Conservation (phyloP, 1,140 invertebrate genomes). For the Apis dorsata region DNA sequence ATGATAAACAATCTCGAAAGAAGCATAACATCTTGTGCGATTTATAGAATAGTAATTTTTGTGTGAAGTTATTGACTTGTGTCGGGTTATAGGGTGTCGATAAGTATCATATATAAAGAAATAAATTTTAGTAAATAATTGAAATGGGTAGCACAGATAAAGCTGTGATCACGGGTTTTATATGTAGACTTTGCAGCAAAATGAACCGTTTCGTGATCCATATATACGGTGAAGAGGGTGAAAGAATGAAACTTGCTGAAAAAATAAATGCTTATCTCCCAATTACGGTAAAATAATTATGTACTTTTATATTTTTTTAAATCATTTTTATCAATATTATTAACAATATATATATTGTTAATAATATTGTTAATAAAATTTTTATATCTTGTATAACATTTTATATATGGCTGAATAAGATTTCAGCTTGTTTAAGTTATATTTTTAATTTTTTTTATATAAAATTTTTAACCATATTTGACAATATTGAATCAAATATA, state of each 20-base stretch:
- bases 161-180: slow-evolving; percentile 88
- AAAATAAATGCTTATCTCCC: slow-evolving; percentile 89
- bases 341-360: too few relatives aligned
- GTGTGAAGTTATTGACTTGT: slow-evolving; percentile 28
- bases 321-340: not conserved
- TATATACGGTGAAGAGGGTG: slow-evolving; percentile 88
- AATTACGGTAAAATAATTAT: slow-evolving; percentile 83
- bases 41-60: slow-evolving; percentile 32
- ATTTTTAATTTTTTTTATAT: not conserved
- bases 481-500: not conserved
- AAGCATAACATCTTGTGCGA: slow-evolving; percentile 42
- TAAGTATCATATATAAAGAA: slow-evolving; percentile 13
- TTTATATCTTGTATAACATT: not conserved
- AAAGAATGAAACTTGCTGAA: slow-evolving; percentile 85
- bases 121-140: slow-evolving; percentile 20
- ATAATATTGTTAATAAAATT: not conserved
- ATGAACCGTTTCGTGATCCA: slow-evolving; percentile 89
- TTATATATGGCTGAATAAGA: not conserved
- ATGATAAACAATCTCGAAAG: slow-evolving; percentile 53
- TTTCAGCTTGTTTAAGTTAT: slow-evolving; percentile 4
- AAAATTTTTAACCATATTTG: not conserved
- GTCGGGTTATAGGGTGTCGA: slow-evolving; percentile 1
- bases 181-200: slow-evolving; percentile 89
- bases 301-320: slow-evolving; percentile 7
- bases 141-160: slow-evolving; percentile 87